Evolutionary conservation across 2,113 vertebrate species (phyloP), one percentile per base, ranked within the genome.

Genomic region (Pao palembangensis): DNA sequence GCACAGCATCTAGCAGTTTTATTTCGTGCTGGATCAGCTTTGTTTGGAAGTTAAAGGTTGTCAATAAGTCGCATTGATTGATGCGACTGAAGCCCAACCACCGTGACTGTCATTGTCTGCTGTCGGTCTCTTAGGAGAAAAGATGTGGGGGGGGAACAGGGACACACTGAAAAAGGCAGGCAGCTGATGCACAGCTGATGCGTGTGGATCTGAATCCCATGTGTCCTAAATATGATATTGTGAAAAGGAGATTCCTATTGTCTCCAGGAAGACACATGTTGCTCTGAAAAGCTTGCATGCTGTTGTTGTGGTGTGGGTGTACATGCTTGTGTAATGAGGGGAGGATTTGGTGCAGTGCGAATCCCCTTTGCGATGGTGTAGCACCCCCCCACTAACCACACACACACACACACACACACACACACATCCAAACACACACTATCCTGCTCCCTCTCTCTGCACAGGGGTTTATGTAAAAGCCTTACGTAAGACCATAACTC

Each of bases 291-390:
- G 34, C 31, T 38, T 21, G 16, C 47, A 23, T 64, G 55, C 72
- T 76, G 61, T 61, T 58, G 56, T 78, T 58, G 56, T 78, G 64
- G 58, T 62, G 53, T 64, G 59, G 65, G 50, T 70, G 59, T 28
- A 58, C 61, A 65, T 67, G 61, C 58, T 62, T 79, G 69, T 71
- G 63, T 49, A 51, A 66, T 63, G 53, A 56, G 41, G 52, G 69
- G 67, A 76, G 78, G 69, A 85, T 90, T 88, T 91, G 89, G 87
- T 90, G 87, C 85, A 90, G 83, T 87, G 86, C 76, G 79, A 90
- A 87, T 86, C 71, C 79, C 73, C 75, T 86, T 82, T 88, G 78
- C 86, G 78, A 85, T 85, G 78, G 77, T 87, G 82, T 85, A 79
- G 80, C 72, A 4, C 15, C 44, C 14, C 15, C 44, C 44, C 44